Percentiles rank a stretch among this genome's conserved stretches.
Evolutionary conservation across 1,140 invertebrate species (phyloP).

Genomic region (Drosophila watanabei): DNA sequence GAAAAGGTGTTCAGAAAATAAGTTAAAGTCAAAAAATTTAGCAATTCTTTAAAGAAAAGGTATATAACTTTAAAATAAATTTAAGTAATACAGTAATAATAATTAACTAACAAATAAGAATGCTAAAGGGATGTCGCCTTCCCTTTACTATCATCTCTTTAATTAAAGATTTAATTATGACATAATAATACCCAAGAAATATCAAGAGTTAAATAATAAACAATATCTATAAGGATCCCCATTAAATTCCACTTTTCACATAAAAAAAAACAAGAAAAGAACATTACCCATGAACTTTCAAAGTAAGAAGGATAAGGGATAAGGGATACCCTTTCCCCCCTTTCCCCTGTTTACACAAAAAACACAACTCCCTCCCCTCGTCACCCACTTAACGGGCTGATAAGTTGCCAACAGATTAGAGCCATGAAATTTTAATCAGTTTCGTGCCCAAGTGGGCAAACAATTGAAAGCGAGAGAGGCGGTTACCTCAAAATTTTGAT

Average conservation of each 20-base stretch:
- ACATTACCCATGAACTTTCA: conserved; percentile 10
- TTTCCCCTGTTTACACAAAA: neutral
- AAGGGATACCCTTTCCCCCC: neutral
- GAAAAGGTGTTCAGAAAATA: too few species aligned
- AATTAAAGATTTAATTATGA: neutral
- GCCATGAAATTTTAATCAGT: conserved; percentile 55
- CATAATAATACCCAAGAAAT: neutral
- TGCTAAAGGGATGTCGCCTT: neutral
- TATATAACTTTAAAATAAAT: too few species aligned
- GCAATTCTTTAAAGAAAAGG: neutral
- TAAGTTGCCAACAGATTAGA: conserved; percentile 57
- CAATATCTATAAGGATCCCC: neutral
- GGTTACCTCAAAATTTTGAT: conserved; percentile 64
- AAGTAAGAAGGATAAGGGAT: conserved; percentile 7
- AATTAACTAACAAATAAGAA: neutral
- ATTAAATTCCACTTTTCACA: neutral
- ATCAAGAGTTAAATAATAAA: neutral
- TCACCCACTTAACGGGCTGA: conserved; percentile 15
- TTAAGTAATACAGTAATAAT: neutral
- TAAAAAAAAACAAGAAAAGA: neutral
- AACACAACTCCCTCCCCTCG: conserved; percentile 4
- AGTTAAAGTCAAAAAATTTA: neutral
- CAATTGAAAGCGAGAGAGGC: conserved; percentile 39
- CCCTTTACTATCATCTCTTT: neutral
- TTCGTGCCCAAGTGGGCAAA: conserved; percentile 39